Conservation (phyloP, 1,140 invertebrate species). For the Acromyrmex heyeri region DNA sequence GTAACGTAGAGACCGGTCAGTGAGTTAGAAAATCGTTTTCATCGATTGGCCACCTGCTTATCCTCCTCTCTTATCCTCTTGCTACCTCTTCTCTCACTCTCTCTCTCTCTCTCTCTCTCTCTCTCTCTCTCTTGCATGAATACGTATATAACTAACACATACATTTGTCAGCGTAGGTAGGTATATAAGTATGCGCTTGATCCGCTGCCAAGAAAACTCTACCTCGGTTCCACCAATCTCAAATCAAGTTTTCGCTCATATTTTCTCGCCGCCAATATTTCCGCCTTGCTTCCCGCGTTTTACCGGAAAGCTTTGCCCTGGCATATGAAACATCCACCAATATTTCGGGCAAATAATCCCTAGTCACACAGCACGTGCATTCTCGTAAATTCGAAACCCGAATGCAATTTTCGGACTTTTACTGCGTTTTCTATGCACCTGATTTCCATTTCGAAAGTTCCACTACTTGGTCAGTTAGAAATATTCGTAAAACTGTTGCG, state of each 20-base stretch:
- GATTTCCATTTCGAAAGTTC: constrained; percentile 63
- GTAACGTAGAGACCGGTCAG: constrained; percentile 38
- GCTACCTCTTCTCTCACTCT: neutral
- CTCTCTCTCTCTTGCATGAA: neutral
- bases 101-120: neutral
- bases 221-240: constrained; percentile 45
- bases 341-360: constrained; percentile 60
- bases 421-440: constrained; percentile 36
- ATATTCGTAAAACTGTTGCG: constrained; percentile 26
- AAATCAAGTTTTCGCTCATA: constrained; percentile 71
- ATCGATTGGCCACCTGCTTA: constrained; percentile 68
- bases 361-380: constrained; percentile 44
- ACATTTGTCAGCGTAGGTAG: constrained; percentile 19
- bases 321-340: constrained; percentile 63
- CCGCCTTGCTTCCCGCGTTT: constrained; percentile 62
- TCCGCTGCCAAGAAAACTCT: constrained; percentile 71
- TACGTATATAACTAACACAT: constrained; percentile 39
- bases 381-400: constrained; percentile 57
- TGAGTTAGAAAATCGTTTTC: constrained; percentile 74
- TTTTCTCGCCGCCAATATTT: constrained; percentile 73
- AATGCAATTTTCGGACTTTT: constrained; percentile 63
- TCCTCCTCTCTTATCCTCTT: neutral
- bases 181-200: constrained; percentile 68
- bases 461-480: neutral
- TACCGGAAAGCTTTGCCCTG: constrained; percentile 45